Evolutionary conservation across 2,888 invertebrate species (phyloP).

Genomic region (Drosophila algonquin): DNA sequence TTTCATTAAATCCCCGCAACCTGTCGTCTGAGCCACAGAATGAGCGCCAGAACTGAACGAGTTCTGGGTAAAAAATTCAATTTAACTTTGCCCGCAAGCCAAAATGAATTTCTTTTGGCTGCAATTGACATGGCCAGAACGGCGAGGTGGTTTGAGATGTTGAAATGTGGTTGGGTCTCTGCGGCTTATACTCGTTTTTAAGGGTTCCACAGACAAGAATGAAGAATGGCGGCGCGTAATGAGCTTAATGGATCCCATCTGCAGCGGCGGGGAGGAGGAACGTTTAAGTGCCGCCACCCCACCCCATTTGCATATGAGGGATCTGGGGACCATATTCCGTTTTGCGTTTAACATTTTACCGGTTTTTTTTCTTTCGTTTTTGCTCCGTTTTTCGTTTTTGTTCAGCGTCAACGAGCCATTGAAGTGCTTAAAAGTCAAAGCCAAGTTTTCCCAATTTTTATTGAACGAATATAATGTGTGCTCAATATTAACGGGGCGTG

Average conservation of each 20-base stretch:
- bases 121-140: conserved; percentile 53
- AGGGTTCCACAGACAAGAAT: conserved; percentile 36
- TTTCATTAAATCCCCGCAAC: conserved; percentile 73
- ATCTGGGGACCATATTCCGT: conserved; percentile 3
- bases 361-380: not conserved
- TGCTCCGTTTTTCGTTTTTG: conserved; percentile 6
- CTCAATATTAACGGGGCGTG: conserved; percentile 52
- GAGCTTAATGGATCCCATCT: conserved; percentile 46
- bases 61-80: conserved; percentile 59
- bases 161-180: conserved; percentile 60
- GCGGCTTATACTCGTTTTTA: conserved; percentile 22
- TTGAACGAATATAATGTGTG: conserved; percentile 61
- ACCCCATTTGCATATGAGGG: conserved; percentile 24
- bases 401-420: conserved; percentile 53
- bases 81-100: conserved; percentile 61
- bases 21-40: conserved; percentile 61
- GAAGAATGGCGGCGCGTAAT: conserved; percentile 49
- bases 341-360: conserved; percentile 6
- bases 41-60: conserved; percentile 34
- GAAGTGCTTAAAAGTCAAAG: conserved; percentile 62
- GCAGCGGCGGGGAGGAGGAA: conserved; percentile 14
- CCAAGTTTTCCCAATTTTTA: conserved; percentile 69
- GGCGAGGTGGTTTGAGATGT: conserved; percentile 17
- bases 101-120: conserved; percentile 50
- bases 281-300: conserved; percentile 4